phyloP scores from a whole-genome alignment of 2,113 vertebrate genomes.

The Pelvicachromis taeniatus region DNA sequence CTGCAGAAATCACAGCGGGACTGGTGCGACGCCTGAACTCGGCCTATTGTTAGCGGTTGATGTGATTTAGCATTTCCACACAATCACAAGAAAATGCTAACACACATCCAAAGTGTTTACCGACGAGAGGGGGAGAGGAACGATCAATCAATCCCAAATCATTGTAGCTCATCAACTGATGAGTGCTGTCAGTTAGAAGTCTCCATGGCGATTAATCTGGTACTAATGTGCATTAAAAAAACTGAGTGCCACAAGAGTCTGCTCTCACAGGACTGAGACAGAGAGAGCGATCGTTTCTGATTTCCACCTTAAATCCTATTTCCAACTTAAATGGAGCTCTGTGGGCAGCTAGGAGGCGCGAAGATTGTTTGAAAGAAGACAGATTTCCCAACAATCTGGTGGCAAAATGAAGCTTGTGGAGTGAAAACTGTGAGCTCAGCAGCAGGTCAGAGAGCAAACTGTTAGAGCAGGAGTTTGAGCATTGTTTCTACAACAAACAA shows the following conservation, averaged over 20 bases:
- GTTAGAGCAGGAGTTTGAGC: not conserved
- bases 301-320: not conserved
- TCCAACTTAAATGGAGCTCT: rapidly evolving
- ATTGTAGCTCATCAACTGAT: not conserved
- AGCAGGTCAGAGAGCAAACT: not conserved
- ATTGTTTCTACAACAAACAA: not conserved
- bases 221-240: not conserved
- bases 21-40: not conserved
- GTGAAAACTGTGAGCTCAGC: not conserved
- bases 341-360: not conserved
- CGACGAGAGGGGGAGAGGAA: not conserved
- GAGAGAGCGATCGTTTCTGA: not conserved
- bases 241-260: too few species aligned
- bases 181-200: not conserved
- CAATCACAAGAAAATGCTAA: not conserved
- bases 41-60: not conserved
- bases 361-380: not conserved
- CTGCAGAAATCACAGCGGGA: not conserved
- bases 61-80: not conserved
- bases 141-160: not conserved
- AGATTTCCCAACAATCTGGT: not conserved
- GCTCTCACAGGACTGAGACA: not conserved
- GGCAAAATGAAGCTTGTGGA: not conserved
- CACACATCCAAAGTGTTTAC: too few species aligned
- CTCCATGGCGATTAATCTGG: not conserved